Percentiles rank a stretch among this genome's conserved stretches.
Evolutionary conservation across 2,888 invertebrate genomes (phyloP).

Genomic region (Caenorhabditis parvicauda): DNA sequence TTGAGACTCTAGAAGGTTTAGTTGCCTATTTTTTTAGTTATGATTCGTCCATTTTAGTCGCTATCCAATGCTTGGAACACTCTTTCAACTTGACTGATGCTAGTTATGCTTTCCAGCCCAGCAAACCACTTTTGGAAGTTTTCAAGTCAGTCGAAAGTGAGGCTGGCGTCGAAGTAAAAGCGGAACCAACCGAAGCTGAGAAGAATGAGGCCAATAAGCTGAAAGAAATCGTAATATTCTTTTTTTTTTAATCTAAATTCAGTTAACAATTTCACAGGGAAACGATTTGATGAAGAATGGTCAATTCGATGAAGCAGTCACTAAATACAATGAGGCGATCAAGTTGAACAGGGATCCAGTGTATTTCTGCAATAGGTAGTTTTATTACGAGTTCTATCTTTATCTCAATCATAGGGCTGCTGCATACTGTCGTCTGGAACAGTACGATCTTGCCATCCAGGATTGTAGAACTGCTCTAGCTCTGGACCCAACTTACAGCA

Average conservation of each 20-base stretch:
- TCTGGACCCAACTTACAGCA: slow-evolving; percentile 86
- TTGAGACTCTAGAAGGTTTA: slow-evolving; percentile 56
- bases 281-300: slow-evolving; percentile 77
- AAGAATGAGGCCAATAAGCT: slow-evolving; percentile 75
- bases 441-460: slow-evolving; percentile 79
- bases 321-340: slow-evolving; percentile 84
- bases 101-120: slow-evolving; percentile 63
- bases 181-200: slow-evolving; percentile 62
- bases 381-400: not conserved
- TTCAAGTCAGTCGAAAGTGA: slow-evolving; percentile 64
- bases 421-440: slow-evolving; percentile 83
- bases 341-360: slow-evolving; percentile 82
- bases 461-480: slow-evolving; percentile 86
- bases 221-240: slow-evolving; percentile 74
- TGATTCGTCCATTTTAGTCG: slow-evolving; percentile 69
- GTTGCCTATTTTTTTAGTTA: not conserved
- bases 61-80: slow-evolving; percentile 83
- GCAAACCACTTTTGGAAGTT: slow-evolving; percentile 65
- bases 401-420: slow-evolving; percentile 74
- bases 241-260: too few relatives aligned
- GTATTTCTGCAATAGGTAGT: slow-evolving; percentile 83
- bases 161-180: too few relatives aligned
- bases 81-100: slow-evolving; percentile 75
- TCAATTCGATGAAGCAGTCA: slow-evolving; percentile 76
- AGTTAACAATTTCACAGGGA: slow-evolving; percentile 27